Conservation (phyloP, 2,113 vertebrate genomes). For the Ahaetulla prasina region DNA sequence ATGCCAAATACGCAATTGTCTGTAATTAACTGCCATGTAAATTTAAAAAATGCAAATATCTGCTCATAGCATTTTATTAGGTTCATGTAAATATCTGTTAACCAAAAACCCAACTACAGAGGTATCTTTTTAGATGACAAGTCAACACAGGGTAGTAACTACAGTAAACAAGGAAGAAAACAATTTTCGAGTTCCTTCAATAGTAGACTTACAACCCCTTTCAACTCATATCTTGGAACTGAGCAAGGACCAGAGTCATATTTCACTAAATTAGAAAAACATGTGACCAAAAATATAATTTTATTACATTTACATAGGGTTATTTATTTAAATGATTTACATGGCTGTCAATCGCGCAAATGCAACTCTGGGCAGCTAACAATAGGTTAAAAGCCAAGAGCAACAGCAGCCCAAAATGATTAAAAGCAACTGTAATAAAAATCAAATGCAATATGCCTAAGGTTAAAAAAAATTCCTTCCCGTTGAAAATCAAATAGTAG, state of each 20-base stretch:
- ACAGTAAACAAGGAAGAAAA: neutral
- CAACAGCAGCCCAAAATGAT: neutral
- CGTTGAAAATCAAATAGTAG: neutral
- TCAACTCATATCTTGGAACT: neutral
- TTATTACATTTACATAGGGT: neutral
- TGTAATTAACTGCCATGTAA: neutral
- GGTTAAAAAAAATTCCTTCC: neutral
- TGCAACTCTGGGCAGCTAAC: neutral
- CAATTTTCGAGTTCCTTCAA: neutral
- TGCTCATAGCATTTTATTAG: neutral
- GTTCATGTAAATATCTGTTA: neutral
- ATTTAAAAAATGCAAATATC: neutral
- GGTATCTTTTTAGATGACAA: neutral
- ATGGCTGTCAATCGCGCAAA: neutral
- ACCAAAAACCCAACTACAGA: neutral
- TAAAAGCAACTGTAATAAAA: neutral
- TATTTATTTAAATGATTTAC: neutral
- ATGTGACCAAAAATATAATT: neutral
- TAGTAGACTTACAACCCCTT: neutral
- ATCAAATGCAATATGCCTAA: neutral
- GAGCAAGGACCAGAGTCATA: neutral
- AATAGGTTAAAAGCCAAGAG: neutral
- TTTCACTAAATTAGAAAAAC: neutral
- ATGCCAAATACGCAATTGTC: neutral
- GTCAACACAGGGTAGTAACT: neutral